Base-by-base conservation (phyloP, 64 coral and sea anemone genomes). In the Dendrophyllia cribrosa region DNA sequence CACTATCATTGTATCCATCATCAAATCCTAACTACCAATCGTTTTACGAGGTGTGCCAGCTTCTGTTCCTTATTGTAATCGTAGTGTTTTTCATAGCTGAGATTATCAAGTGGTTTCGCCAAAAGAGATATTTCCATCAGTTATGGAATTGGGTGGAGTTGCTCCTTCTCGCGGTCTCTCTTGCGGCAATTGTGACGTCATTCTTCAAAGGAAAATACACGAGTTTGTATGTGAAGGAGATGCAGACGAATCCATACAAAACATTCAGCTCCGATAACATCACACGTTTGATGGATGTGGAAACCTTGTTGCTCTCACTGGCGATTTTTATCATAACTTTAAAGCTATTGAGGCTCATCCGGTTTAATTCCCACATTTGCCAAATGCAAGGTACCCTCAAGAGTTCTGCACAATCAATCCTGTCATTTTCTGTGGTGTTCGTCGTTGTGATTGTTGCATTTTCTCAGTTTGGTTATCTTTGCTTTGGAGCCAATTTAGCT, bases 131-230 rank as follows among this genome's bases (percentile, higher is more conserved):
- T 59, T 45, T 91, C 2, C 53, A 22, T 8, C 16, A 74, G 60
- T 9, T 91, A 8, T 84, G 89, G 89, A 91, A 91, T 51, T 91
- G 89, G 89, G 19, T 91, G 15, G 48, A 83, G 34, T 20, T 91
- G 8, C 7, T 46, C 6, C 89, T 70, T 8, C 68, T 91, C 20
- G 9, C 83, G 48, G 61, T 63, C 15, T 68, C 89, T 5, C 1
- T 83, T 9, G 21, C 73, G 9, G 78, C 89, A 7, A 15, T 74
- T 8, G 22, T 12, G 14, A 47, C 84, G 14, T 81, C 58, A 34
- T 14, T 91, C 9, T 8, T 83, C 1, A 91, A 83, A n/a, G 89
- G 49, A 44, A 91, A 91, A 56, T 22, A 70, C 43, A 83, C 82
- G 20, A 16, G 70, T 24, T 56, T 74, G 14, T 79, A 58, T 73